phyloP scores from a whole-genome alignment of 2,797 vertebrate genomes.

The Oreochromis mossambicus region DNA sequence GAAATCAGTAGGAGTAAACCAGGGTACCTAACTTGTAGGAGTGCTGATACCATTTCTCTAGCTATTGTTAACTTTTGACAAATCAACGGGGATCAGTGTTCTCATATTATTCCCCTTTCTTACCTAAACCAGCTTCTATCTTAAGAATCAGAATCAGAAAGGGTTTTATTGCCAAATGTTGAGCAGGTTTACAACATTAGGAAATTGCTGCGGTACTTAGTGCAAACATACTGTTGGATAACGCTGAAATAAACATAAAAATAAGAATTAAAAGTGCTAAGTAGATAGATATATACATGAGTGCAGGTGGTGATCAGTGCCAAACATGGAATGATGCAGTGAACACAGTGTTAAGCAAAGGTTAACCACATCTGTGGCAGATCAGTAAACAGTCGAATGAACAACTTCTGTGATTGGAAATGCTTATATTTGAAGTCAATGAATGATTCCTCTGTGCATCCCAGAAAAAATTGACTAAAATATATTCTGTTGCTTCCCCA shows the following conservation, averaged over 20 bases:
- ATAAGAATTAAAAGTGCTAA: too few relatives aligned
- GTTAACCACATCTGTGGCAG: background rate
- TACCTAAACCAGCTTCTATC: background rate
- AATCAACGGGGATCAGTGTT: background rate
- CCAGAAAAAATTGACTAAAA: background rate
- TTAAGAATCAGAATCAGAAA: background rate
- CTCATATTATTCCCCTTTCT: background rate
- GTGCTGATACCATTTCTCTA: background rate
- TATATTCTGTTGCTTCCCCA: background rate
- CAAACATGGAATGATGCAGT: too few relatives aligned
- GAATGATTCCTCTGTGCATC: background rate
- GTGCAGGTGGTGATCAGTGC: too few relatives aligned
- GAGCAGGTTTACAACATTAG: too few relatives aligned
- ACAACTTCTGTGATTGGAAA: background rate
- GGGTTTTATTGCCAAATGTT: too few relatives aligned
- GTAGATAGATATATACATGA: too few relatives aligned
- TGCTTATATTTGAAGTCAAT: background rate
- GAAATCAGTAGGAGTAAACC: background rate
- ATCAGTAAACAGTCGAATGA: background rate
- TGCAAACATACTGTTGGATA: too few relatives aligned
- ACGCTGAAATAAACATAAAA: too few relatives aligned
- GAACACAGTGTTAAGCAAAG: background rate
- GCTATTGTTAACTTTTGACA: background rate
- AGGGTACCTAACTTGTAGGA: background rate
- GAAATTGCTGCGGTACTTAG: too few relatives aligned